These are phyloP conservation scores for Drosophila paranaensis DNA, from an alignment of 2,888 invertebrate genomes.

Conservation along the genomic window DNA sequence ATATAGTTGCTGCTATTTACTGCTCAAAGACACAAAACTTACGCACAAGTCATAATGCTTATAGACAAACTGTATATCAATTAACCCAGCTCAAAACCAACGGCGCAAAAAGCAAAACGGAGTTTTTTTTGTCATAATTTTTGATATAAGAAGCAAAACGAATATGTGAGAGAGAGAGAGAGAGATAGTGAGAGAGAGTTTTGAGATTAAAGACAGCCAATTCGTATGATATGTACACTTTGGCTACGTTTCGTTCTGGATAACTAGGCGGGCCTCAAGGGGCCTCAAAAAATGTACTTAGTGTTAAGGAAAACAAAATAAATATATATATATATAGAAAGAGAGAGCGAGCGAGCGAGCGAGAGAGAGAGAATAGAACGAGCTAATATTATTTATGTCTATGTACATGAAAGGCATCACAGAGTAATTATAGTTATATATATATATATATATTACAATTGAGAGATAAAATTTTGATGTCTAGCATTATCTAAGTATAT, in stretches of 20 bases:
- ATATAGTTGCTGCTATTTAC: constrained; percentile 20
- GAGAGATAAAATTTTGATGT: constrained; percentile 29
- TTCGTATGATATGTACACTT: constrained; percentile 48
- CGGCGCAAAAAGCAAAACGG: constrained; percentile 76
- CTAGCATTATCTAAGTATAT: constrained; percentile 41
- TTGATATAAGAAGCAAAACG: constrained; percentile 29
- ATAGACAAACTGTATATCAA: constrained; percentile 24
- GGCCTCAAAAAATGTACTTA: constrained; percentile 34
- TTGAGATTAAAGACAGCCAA: constrained; percentile 25
- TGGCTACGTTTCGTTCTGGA: constrained; percentile 30
- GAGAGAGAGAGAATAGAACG: constrained; percentile 27
- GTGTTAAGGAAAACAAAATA: constrained; percentile 37
- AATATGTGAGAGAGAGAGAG: constrained; percentile 27
- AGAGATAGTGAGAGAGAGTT: constrained; percentile 16
- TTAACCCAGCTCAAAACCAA: constrained; percentile 83
- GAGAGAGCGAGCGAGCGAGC: constrained; percentile 8
- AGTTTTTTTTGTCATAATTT: constrained; percentile 10
- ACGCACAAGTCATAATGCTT: constrained; percentile 18
- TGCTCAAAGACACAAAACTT: constrained; percentile 46
- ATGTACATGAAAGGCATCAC: constrained; percentile 69
- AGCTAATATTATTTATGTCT: constrained; percentile 46
- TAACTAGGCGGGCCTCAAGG: constrained; percentile 22
- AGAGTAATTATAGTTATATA: constrained; percentile 40
- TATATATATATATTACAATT: constrained; percentile 56
- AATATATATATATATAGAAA: constrained; percentile 2